Base-by-base conservation (phyloP, 2,888 invertebrate genomes). In the Macaria notata region DNA sequence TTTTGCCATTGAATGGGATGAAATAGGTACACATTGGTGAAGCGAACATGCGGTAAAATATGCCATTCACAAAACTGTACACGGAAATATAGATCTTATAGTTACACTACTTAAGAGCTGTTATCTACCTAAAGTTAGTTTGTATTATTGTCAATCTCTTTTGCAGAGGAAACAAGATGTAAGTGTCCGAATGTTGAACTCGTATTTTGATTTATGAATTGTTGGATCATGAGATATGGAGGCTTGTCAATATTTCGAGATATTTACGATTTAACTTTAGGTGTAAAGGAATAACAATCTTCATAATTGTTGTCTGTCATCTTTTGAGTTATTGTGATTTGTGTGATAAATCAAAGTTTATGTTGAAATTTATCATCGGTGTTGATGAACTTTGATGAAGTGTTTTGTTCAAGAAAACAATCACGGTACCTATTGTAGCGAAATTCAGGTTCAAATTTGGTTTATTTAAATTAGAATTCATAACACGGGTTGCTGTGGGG, bases 191-290 rank as follows among this genome's bases (percentile, higher is more conserved):
- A 59, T 41, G 39, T 33, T 44, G 41, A 51, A 46, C 42, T 58
- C 54, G 48, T 41, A 43, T 41, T 31, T 38, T 62, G 62, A 64
- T 64, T 64, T 54, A 66, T 55, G 57, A 49, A 54, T 54, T 53
- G 56, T 59, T 51, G 56, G 50, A 59, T 29, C 55, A 58, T 59
- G 57, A 65, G 51, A 50, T 58, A 66, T 62, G 56, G 3, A 42
- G 3, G 30, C 29, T 29, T 56, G 61, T 56, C 56, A 39, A 46
- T 44, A 52, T 47, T 45, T 50, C 53, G 50, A 48, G 19, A 44
- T 59, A 43, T 55, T 53, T 52, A 49, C 57, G 59, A 49, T 41
- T 39, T 52, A 31, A 30, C 36, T 52, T 57, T 45, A 4, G 31
- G 50, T 53, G 39, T 53, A 47, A 50, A 49, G 4, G 9, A 9